Evolutionary conservation across 2,113 vertebrate genomes (phyloP).

Genomic region (Bambusicola thoracicus): DNA sequence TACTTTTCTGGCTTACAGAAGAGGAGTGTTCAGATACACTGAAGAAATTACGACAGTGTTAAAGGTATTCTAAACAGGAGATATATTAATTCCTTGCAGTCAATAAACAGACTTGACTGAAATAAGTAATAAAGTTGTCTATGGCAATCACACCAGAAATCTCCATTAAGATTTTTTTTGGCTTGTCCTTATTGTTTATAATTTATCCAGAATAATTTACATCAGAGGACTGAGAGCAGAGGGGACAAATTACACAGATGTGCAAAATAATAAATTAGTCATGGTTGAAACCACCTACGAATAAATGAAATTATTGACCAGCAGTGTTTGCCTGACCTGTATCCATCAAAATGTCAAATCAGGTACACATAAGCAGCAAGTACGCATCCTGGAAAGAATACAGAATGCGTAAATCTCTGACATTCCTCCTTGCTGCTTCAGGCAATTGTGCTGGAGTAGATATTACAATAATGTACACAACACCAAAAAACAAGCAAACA

Average conservation of each 20-base stretch:
- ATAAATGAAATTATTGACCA: slow-evolving; percentile 66
- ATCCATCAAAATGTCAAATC: slow-evolving; percentile 70
- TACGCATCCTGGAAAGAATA: slow-evolving; percentile 11
- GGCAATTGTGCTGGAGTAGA: background rate
- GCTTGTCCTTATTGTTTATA: background rate
- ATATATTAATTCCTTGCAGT: background rate
- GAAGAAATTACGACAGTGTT: background rate
- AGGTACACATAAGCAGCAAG: slow-evolving; percentile 48
- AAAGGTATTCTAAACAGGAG: background rate
- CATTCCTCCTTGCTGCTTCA: slow-evolving; percentile 19
- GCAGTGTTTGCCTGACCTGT: slow-evolving; percentile 48
- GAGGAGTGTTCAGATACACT: background rate
- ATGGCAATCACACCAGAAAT: background rate
- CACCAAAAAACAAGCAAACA: background rate
- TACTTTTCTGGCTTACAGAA: background rate
- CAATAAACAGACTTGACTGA: background rate
- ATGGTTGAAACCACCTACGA: slow-evolving; percentile 32
- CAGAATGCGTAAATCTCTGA: slow-evolving; percentile 41
- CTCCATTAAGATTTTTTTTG: background rate
- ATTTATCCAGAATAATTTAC: background rate
- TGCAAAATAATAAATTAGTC: slow-evolving; percentile 40
- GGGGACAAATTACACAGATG: slow-evolving; percentile 4
- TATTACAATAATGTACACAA: background rate
- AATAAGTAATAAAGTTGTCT: background rate
- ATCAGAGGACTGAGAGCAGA: background rate